Evolutionary conservation across 2,113 vertebrate genomes (phyloP), one percentile per base, ranked within the genome.

Genomic region (Thunnus maccoyii): DNA sequence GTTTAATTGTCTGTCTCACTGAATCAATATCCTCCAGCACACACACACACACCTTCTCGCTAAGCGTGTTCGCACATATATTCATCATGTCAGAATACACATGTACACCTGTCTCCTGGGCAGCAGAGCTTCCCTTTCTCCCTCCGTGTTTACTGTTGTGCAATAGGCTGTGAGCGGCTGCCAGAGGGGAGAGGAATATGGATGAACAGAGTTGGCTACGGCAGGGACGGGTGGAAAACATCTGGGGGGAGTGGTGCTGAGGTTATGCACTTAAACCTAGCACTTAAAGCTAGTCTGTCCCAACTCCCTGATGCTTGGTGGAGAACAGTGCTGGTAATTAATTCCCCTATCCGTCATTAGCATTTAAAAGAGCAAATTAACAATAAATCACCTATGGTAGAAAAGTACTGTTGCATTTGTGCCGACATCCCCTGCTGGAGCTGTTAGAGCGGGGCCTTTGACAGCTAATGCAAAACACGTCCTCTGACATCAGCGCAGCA

Each of bases 341-440:
- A 76, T 56, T 84, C 76, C 60, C 61, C 3, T 22, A 13, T 51
- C 25, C 0, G 68, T 58, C 72, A 84, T 87, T 78, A 78, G 76
- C 66, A 88, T 87, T 68, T 75, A 74, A 84, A 84, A 80, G 76
- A 67, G 72, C 20, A 61, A 56, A 62, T 76, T 50, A 63, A 46
- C 46, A 69, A 25, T 18, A 27, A 78, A 72, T 58, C 50, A 52
- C 44, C 50, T 56, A 16, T n/a, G 68, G 60, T 52, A 70, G 25
- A 48, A 41, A 17, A 41, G 11, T 46, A 25, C 3, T 58, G 13
- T 50, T 30, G 22, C 30, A 22, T 27, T 44, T 30, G 48, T 66
- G 46, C 20, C 18, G 14, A 41, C 30, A 47, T 18, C 51, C 22
- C 27, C 11, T 25, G 32, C 44, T 46, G 30, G 1, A 68, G 67